Evolutionary conservation across 2,797 vertebrate genomes (phyloP), one percentile per base, ranked within the genome.

Genomic region (Mormyrops attenuatus): DNA sequence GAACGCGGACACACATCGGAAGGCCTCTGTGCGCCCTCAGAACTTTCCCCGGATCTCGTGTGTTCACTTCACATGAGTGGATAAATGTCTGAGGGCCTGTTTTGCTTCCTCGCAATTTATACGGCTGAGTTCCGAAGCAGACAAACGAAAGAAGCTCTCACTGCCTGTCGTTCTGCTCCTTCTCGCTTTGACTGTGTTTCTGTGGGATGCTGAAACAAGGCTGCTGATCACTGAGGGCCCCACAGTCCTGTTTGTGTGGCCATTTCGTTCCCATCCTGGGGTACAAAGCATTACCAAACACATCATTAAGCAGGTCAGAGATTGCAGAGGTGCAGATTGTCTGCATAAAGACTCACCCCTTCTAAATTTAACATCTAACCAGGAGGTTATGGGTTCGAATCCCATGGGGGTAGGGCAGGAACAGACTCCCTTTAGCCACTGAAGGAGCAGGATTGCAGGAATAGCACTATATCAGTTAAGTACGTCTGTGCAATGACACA

Each of bases 201-300:
- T 89, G 34, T 66, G 77, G 22, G 41, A 63, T 6, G 60, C 2
- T 3, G 53, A 82, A 89, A 60, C 26, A 17, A 84, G n/a, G 88
- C 88, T 0, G 9, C 15, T n/a, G 88, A 82, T 87, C 89, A 73
- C 80, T 30, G 6, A 85, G 88, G 80, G 82, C 82, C 88, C 82
- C 63, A 73, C 26, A 77, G 47, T 88, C 44, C 60, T 88, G 47
- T 20, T 57, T 73, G 85, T 86, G 49, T 49, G 80, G 57, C 30
- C 53, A 55, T 85, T 66, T 88, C 44, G 52, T 88, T 88, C 60
- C 87, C 34, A 52, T 90, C 53, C 87, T 66, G 34, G 41, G 84
- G 87, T 9, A 26, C 57, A 22, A 88, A 90, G 88, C 52, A 50
- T 66, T 52, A 88, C 88, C 87, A 90, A 90, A 88, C 55, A 88